Evolutionary conservation across 2,797 vertebrate genomes (phyloP), one percentile per base, ranked within the genome.

Genomic region (Oophaga sylvatica): DNA sequence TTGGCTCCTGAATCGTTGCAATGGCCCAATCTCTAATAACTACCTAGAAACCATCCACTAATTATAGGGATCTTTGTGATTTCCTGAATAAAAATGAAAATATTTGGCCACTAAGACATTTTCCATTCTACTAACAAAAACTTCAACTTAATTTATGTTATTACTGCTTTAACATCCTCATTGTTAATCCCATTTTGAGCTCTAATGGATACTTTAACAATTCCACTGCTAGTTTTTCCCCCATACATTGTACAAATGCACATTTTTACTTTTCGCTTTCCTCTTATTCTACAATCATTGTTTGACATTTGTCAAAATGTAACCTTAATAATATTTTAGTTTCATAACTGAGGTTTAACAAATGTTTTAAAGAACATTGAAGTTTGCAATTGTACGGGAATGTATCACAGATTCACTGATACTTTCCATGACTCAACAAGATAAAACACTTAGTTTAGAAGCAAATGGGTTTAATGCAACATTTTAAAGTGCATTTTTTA

Each of bases 161-260:
- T 81, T 67, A 17, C 17, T 5, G 22, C 19, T 13, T 59, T 79
- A 60, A 35, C 16, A 62, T 10, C 5, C 22, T 9, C 41, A n/a
- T 45, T 81, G 79, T 80, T 22, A 41, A 19, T 2, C 57, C 71
- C 1, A 16, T 45, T 81, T 78, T 17, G 41, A 65, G 41, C 48
- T 81, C 13, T 81, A 81, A 67, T 48, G 6, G 60, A 81, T 15
- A 67, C 13, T 63, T 48, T 81, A 16, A n/a, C 80, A 81, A 65
- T 65, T 48, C 41, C 80, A 26, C 59, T 2, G 4, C 31, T n/a
- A 45, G 20, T 81, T 67, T n/a, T 60, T n/a, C 67, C 59, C 15
- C 22, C 41, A 5, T 63, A 80, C 60, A 80, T 65, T 62, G 60
- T 63, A 41, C 13, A 12, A 41, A 60, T 60, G 57, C 13, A 48